Evolutionary conservation across 2,888 invertebrate genomes (phyloP).

Genomic region (Lucinisca nassula): DNA sequence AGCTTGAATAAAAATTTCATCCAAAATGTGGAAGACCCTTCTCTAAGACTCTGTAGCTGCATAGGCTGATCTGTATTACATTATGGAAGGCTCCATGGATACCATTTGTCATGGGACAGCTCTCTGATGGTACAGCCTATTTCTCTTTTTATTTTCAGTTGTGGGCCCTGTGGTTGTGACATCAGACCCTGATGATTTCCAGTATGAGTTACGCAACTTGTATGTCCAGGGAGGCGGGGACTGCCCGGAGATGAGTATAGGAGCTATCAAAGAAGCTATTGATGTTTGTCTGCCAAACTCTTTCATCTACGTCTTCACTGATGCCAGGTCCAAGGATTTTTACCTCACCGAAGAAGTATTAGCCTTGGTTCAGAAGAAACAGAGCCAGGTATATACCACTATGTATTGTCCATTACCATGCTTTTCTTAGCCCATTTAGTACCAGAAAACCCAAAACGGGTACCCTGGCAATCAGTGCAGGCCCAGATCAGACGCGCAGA

Average conservation of each 20-base stretch:
- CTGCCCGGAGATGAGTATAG: conserved; percentile 92
- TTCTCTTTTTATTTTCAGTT: conserved; percentile 87
- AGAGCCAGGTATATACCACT: conserved; percentile 93
- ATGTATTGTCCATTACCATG: no score
- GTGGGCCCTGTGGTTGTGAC: conserved; percentile 91
- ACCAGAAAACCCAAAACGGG: no score
- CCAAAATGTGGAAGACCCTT: no score
- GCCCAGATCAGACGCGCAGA: no score
- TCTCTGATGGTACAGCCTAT: no score
- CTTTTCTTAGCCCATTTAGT: no score
- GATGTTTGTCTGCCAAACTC: conserved; percentile 91
- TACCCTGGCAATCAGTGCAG: no score
- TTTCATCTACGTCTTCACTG: conserved; percentile 93
- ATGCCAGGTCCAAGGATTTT: conserved; percentile 92
- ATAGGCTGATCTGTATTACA: no score
- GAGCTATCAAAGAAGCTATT: conserved; percentile 91
- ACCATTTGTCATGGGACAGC: no score
- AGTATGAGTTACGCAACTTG: conserved; percentile 90
- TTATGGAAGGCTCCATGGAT: no score
- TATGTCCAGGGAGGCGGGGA: conserved; percentile 92
- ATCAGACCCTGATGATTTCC: conserved; percentile 90
- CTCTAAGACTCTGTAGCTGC: no score
- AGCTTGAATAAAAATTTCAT: no score
- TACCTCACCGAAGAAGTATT: conserved; percentile 90
- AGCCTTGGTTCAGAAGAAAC: conserved; percentile 92